phyloP scores from a whole-genome alignment of 2,888 invertebrate genomes.

The Drosophila atripex region DNA sequence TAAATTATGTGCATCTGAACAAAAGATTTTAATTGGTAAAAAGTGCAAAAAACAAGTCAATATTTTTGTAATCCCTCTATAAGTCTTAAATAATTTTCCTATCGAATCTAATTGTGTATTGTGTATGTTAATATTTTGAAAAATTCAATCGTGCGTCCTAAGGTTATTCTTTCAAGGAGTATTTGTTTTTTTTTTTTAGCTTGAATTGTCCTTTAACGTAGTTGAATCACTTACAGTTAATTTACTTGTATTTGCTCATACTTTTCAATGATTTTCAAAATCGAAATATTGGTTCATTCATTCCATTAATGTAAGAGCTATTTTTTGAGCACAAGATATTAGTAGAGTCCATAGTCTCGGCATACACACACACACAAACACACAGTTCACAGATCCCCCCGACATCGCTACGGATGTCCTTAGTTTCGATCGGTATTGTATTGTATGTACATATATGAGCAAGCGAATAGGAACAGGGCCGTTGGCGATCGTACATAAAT shows the following conservation, averaged over 20 bases:
- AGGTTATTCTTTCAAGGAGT: constrained; percentile 11
- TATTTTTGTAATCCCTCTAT: constrained; percentile 16
- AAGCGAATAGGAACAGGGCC: constrained; percentile 19
- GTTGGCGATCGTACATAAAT: constrained; percentile 14
- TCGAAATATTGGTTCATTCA: constrained; percentile 60
- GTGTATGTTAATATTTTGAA: constrained; percentile 18
- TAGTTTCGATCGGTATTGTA: constrained; percentile 23
- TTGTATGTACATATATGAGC: constrained; percentile 38
- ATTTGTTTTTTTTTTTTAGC: not conserved
- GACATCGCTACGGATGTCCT: constrained; percentile 8
- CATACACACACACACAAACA: too few species aligned
- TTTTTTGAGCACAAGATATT: constrained; percentile 46
- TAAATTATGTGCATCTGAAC: constrained; percentile 35
- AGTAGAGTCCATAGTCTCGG: constrained; percentile 13
- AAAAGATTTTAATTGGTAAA: constrained; percentile 16
- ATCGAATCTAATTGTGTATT: constrained; percentile 34
- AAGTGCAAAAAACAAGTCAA: constrained; percentile 6
- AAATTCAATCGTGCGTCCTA: constrained; percentile 28
- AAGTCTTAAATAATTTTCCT: not conserved
- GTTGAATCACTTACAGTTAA: not conserved
- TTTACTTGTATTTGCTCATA: constrained; percentile 11
- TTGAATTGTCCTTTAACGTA: constrained; percentile 3
- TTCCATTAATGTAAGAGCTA: constrained; percentile 64
- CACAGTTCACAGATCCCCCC: constrained; percentile 12
- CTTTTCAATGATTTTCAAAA: constrained; percentile 9